These are phyloP conservation scores for Drosophila repleta DNA, from an alignment of 1,140 invertebrate species.

Conservation along the genomic window DNA sequence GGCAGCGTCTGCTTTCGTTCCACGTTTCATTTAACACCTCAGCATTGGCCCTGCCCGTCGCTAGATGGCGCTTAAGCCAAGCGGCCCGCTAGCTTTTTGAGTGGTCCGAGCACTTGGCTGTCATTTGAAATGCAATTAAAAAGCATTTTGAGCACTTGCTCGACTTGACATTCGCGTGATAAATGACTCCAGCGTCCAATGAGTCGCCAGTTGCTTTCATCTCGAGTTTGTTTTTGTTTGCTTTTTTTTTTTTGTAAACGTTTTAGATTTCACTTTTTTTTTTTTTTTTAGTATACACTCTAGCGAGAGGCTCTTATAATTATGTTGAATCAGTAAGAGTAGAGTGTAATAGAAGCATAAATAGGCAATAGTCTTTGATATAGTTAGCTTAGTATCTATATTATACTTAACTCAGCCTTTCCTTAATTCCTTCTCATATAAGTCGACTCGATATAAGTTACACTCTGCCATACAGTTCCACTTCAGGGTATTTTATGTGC, in stretches of 20 bases:
- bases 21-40: constrained; percentile 64
- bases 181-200: constrained; percentile 64
- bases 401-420: no score
- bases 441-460: no score
- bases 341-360: no score
- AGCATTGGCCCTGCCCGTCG: background rate
- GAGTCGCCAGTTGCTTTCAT: constrained; percentile 39
- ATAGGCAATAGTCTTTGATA: no score
- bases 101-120: constrained; percentile 29
- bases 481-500: background rate
- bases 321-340: background rate
- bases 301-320: background rate
- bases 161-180: constrained; percentile 75
- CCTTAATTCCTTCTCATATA: no score
- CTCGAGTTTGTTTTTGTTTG: background rate
- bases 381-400: no score
- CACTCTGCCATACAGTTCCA: no score
- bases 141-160: constrained; percentile 73
- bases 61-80: constrained; percentile 30
- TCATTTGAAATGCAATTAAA: constrained; percentile 75
- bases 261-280: constrained; percentile 9
- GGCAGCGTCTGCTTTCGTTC: constrained; percentile 2
- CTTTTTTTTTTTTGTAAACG: background rate
- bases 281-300: background rate
- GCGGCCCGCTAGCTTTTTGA: background rate